Percentiles rank a stretch among this genome's conserved stretches.
Conservation (phyloP, 2,888 invertebrate species). For the Caenorhabditis sp. region DNA sequence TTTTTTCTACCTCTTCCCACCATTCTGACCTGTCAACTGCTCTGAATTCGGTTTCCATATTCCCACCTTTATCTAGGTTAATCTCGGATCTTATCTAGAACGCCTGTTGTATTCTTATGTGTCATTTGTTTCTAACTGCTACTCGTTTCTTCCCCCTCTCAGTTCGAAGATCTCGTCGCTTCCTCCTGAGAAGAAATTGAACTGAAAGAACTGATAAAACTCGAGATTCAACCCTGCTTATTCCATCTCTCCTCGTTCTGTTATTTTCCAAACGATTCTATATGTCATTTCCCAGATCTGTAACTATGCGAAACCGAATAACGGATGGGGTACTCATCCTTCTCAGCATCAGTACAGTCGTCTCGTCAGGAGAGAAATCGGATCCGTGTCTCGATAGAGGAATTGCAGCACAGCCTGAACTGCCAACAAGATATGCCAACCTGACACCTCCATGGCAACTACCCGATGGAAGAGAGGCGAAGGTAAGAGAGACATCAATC, state of each 20-base stretch:
- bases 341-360: not conserved
- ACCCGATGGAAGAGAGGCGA: constrained; percentile 23
- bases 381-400: constrained; percentile 47
- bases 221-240: too few species aligned
- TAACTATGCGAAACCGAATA: constrained; percentile 22
- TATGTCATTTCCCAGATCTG: constrained; percentile 3
- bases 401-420: not conserved
- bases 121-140: too few species aligned
- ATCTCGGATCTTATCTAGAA: too few species aligned
- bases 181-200: too few species aligned
- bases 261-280: not conserved
- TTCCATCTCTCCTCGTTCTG: not conserved
- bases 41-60: too few species aligned
- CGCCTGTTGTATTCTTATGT: too few species aligned
- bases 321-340: constrained; percentile 3
- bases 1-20: too few species aligned
- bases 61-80: too few species aligned
- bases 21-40: too few species aligned
- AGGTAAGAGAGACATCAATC: constrained; percentile 32
- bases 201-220: too few species aligned
- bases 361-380: not conserved
- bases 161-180: too few species aligned
- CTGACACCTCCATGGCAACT: constrained; percentile 55
- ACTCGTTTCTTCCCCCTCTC: too few species aligned
- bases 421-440: constrained; percentile 35